Evolutionary conservation across 1,140 invertebrate species (phyloP).

Genomic region (Micrasema minimum): DNA sequence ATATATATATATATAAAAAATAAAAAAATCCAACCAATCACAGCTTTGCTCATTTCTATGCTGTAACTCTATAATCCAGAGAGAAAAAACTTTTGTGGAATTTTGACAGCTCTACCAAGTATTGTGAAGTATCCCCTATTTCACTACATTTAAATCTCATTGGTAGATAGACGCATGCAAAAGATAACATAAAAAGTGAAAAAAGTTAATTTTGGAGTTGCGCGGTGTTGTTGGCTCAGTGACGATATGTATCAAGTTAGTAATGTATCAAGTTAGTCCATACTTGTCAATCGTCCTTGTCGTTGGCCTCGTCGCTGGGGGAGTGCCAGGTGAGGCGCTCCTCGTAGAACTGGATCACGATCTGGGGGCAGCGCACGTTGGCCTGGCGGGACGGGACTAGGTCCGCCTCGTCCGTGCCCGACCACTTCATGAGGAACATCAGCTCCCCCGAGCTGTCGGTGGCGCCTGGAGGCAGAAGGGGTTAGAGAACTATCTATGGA

Average conservation of each 20-base stretch:
- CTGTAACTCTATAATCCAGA: too few species aligned
- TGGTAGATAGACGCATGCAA: neutral
- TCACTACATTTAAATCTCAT: too few species aligned
- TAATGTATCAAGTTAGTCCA: neutral
- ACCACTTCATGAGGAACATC: slow-evolving; percentile 99
- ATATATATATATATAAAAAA: too few species aligned
- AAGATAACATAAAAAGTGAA: neutral
- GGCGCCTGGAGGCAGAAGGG: slow-evolving; percentile 69
- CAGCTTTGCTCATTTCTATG: too few species aligned
- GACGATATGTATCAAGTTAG: neutral
- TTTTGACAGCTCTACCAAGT: too few species aligned
- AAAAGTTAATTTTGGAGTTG: neutral
- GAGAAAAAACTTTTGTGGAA: too few species aligned
- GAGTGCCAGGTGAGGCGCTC: slow-evolving; percentile 95
- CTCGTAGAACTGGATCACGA: slow-evolving; percentile 97
- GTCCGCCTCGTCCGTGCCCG: slow-evolving; percentile 95
- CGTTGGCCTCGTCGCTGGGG: slow-evolving; percentile 71
- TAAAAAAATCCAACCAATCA: too few species aligned
- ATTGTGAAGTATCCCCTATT: too few species aligned
- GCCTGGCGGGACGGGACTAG: slow-evolving; percentile 91
- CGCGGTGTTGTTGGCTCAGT: too few species aligned
- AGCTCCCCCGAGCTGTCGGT: slow-evolving; percentile 94
- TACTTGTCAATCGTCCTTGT: slow-evolving; percentile 55
- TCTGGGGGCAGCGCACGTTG: slow-evolving; percentile 92
- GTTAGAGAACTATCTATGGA: too few species aligned